Conservation (phyloP, 2,797 vertebrate species). For the Sebastes iracundus region DNA sequence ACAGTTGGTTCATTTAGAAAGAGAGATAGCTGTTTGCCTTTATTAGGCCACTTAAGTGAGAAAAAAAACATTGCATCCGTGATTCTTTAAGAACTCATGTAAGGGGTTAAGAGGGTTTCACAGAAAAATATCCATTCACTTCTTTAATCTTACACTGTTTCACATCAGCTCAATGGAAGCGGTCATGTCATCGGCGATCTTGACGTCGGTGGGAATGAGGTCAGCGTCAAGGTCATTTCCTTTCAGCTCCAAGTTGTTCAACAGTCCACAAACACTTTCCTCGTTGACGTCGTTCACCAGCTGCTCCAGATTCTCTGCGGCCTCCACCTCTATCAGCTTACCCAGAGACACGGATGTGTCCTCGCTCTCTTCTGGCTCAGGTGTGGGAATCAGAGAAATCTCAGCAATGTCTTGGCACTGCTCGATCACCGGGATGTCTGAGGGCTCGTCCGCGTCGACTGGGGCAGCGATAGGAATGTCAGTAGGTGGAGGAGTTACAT, state of each 20-base stretch:
- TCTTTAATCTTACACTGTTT: constrained; percentile 30
- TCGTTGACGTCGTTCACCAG: constrained; percentile 48
- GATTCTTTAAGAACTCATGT: constrained; percentile 38
- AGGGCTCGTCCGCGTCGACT: constrained; percentile 19
- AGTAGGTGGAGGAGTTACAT: constrained; percentile 17
- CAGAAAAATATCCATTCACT: constrained; percentile 33
- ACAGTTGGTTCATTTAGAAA: constrained; percentile 24
- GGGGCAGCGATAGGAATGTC: constrained; percentile 13
- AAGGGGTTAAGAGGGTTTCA: constrained; percentile 39
- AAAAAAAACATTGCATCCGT: constrained; percentile 13
- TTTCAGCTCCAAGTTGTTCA: constrained; percentile 61
- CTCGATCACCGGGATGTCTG: constrained; percentile 17
- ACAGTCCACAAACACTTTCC: constrained; percentile 51
- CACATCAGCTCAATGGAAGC: constrained; percentile 64
- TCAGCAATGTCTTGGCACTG: constrained; percentile 22
- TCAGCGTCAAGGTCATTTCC: constrained; percentile 68
- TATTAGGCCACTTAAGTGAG: constrained; percentile 35
- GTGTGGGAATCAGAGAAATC: constrained; percentile 4
- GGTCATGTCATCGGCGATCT: constrained; percentile 46
- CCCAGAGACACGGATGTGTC: constrained; percentile 38
- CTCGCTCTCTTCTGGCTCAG: constrained; percentile 30
- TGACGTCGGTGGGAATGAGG: constrained; percentile 65
- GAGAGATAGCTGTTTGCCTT: constrained; percentile 16
- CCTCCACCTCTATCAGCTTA: constrained; percentile 35
- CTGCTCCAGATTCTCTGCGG: constrained; percentile 43